These are phyloP conservation scores for Trichoplusia ni DNA, from an alignment of 1,140 invertebrate species.

Conservation along the genomic window DNA sequence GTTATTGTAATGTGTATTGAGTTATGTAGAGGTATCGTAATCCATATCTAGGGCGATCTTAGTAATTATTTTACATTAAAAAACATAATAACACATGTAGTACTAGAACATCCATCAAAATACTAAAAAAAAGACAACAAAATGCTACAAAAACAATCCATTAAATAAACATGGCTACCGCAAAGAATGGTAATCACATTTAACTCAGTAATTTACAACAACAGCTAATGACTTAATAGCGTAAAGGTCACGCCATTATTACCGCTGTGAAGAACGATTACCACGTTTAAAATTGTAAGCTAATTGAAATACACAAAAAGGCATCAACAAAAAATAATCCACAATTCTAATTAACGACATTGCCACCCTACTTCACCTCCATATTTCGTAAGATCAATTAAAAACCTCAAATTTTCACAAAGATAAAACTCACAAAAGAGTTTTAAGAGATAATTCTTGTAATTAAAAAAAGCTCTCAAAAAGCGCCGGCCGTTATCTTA, in stretches of 20 bases:
- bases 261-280: no score
- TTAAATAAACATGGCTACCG: neutral
- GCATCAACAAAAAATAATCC: neutral
- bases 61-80: neutral
- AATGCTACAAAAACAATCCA: no score
- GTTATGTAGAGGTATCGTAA: no score
- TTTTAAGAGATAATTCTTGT: conserved; percentile 23
- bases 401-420: conserved; percentile 40
- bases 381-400: conserved; percentile 41
- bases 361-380: conserved; percentile 12
- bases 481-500: conserved; percentile 10
- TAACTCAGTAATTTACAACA: neutral
- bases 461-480: conserved; percentile 25
- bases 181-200: neutral
- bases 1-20: no score
- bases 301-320: no score
- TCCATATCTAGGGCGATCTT: no score
- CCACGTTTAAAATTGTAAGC: no score
- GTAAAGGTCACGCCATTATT: conserved; percentile 14
- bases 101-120: no score
- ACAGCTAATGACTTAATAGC: conserved; percentile 1
- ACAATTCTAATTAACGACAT: neutral
- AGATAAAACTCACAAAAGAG: conserved; percentile 35
- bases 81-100: neutral
- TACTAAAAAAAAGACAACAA: no score